A percentile compares a stretch with the other conserved stretches of the same genome.
phyloP scores from a whole-genome alignment of 2,113 vertebrate genomes.

The Tachysurus fulvidraco region DNA sequence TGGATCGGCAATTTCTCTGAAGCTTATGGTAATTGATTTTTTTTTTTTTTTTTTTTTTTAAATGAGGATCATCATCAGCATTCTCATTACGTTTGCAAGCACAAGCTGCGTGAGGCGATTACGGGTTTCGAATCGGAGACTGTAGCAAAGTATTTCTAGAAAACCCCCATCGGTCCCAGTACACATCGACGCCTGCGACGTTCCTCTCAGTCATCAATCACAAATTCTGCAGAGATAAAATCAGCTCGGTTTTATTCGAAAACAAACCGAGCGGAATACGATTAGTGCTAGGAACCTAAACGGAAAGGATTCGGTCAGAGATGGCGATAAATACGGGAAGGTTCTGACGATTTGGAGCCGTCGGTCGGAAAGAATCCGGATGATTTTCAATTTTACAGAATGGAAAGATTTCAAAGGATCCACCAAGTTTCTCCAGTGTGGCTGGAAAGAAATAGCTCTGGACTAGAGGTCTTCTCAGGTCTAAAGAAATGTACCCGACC shows the following conservation, averaged over 20 bases:
- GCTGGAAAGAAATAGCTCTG: neutral
- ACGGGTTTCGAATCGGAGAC: neutral
- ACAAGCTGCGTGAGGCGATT: neutral
- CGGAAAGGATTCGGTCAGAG: neutral
- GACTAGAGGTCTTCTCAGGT: no score
- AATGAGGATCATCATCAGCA: neutral
- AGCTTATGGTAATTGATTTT: conserved; percentile 32
- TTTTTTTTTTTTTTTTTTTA: neutral
- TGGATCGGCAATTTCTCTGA: conserved; percentile 22
- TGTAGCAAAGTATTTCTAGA: neutral
- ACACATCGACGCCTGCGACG: neutral
- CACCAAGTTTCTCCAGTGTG: neutral
- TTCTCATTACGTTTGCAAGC: conserved; percentile 1
- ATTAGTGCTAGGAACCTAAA: no score
- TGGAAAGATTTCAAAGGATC: neutral
- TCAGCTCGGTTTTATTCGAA: neutral
- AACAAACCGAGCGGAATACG: neutral
- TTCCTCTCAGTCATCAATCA: neutral
- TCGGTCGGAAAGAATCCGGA: neutral
- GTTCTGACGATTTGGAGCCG: neutral
- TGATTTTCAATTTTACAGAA: neutral
- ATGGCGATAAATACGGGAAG: neutral
- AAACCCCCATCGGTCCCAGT: neutral
- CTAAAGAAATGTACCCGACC: no score
- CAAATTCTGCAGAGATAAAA: neutral